Evolutionary conservation across 2,888 invertebrate genomes (phyloP).

Genomic region (Cataglyphis altisquamis): DNA sequence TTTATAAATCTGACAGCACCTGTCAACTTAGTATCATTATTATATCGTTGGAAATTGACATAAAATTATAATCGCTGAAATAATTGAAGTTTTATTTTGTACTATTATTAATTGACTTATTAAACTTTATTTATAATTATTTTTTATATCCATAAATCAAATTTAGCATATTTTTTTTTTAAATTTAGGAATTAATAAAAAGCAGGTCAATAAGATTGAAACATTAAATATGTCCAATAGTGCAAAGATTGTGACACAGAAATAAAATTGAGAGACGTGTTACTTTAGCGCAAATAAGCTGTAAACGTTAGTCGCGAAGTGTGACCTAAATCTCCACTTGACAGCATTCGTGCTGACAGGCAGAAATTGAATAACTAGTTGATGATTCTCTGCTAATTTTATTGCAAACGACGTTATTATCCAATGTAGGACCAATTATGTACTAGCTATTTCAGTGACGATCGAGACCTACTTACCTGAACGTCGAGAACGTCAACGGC

Average conservation of each 20-base stretch:
- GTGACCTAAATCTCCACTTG: conserved; percentile 9
- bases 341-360: conserved; percentile 30
- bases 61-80: neutral
- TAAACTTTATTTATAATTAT: neutral
- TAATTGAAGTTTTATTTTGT: neutral
- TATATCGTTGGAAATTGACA: neutral
- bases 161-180: neutral
- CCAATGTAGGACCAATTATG: conserved; percentile 45
- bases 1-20: neutral
- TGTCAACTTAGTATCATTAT: neutral
- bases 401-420: conserved; percentile 51
- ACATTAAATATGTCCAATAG: neutral
- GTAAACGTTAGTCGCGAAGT: neutral
- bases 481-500: conserved; percentile 92
- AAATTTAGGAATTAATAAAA: neutral
- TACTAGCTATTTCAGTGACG: conserved; percentile 62
- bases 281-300: neutral
- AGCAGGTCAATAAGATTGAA: neutral
- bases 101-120: neutral
- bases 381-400: conserved; percentile 49
- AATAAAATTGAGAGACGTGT: neutral
- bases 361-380: conserved; percentile 61
- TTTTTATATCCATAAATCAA: neutral
- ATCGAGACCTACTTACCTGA: conserved; percentile 85
- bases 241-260: neutral